Conservation (phyloP, 2,797 vertebrate genomes). For the Benthosema pterotum region DNA sequence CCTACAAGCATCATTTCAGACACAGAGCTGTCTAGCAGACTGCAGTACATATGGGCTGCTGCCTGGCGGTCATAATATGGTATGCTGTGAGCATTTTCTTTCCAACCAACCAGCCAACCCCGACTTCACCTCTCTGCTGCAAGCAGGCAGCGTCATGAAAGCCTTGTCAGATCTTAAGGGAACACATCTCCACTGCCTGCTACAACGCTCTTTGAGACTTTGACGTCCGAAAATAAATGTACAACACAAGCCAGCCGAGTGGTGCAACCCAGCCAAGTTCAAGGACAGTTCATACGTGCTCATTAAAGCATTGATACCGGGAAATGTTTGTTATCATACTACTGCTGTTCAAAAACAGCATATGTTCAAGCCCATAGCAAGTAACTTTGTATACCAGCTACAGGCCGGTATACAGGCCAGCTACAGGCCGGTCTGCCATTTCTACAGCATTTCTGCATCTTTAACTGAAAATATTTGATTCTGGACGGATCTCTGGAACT, state of each 20-base stretch:
- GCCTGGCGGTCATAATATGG: slow-evolving; percentile 58
- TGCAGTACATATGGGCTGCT: slow-evolving; percentile 44
- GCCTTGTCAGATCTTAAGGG: slow-evolving; percentile 66
- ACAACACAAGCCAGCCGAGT: slow-evolving; percentile 49
- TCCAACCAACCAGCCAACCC: slow-evolving; percentile 48
- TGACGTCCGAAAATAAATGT: slow-evolving; percentile 52
- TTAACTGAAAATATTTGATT: too few species aligned
- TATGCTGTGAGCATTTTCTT: slow-evolving; percentile 54
- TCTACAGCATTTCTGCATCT: too few species aligned
- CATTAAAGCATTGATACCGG: slow-evolving; percentile 67
- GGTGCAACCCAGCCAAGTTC: slow-evolving; percentile 61
- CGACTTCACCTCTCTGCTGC: slow-evolving; percentile 58
- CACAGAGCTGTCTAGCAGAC: slow-evolving; percentile 33
- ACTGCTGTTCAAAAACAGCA: too few species aligned
- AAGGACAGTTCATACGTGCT: slow-evolving; percentile 72
- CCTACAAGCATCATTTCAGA: slow-evolving; percentile 23
- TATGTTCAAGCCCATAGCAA: too few species aligned
- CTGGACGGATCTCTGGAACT: too few species aligned
- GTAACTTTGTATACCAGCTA: too few species aligned
- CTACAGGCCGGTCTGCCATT: too few species aligned
- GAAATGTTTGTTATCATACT: too few species aligned
- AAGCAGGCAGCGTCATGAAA: slow-evolving; percentile 65
- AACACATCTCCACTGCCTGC: slow-evolving; percentile 67
- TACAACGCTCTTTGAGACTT: slow-evolving; percentile 58
- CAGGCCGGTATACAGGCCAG: too few species aligned